Percentiles rank a stretch among this genome's conserved stretches.
Conservation (phyloP, 2,888 invertebrate species). For the Euzetes globulus region DNA sequence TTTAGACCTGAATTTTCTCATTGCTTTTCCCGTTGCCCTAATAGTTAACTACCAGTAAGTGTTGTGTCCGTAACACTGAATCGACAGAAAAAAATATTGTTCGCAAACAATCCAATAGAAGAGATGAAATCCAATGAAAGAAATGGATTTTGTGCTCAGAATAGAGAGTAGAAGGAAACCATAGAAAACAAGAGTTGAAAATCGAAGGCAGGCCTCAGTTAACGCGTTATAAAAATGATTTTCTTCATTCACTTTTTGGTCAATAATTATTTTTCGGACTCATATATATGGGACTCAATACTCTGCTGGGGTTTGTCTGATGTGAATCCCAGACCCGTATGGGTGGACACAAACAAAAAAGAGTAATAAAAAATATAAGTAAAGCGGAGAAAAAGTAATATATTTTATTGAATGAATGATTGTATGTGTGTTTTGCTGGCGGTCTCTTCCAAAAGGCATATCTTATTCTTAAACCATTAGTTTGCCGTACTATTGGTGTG, state of each 20-base stretch:
- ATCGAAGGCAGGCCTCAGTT: neutral
- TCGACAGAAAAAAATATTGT: neutral
- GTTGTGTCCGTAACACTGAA: neutral
- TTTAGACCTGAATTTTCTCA: neutral
- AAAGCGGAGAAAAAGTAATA: neutral
- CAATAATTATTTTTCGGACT: neutral
- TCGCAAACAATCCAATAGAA: neutral
- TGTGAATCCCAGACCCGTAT: neutral
- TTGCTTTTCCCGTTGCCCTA: neutral
- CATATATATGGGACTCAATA: neutral
- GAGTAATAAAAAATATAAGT: neutral
- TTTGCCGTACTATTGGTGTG: neutral
- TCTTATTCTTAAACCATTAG: conserved; percentile 16
- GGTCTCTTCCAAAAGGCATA: neutral
- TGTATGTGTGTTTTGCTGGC: neutral
- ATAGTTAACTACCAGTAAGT: neutral
- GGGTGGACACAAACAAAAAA: conserved; percentile 13
- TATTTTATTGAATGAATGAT: neutral
- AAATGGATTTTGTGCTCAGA: neutral
- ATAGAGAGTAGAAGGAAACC: neutral
- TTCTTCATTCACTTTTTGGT: neutral
- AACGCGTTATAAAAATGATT: conserved; percentile 12
- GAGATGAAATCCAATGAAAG: neutral
- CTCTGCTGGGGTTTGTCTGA: neutral
- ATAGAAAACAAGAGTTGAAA: neutral